Conservation (phyloP, 2,888 invertebrate genomes). For the Trissonchulus sp. region DNA sequence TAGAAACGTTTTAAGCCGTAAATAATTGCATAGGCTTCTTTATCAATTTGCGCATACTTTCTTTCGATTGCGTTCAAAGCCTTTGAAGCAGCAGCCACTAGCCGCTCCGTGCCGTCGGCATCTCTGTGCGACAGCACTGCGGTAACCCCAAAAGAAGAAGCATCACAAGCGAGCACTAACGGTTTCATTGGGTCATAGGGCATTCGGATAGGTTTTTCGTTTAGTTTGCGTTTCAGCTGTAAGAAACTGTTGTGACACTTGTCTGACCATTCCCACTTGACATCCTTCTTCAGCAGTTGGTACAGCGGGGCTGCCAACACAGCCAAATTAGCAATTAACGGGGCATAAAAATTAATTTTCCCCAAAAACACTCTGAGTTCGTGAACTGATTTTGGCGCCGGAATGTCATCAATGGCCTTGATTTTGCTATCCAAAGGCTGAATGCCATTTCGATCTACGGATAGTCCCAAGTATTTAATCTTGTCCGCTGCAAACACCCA, state of each 20-base stretch:
- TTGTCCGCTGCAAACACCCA: neutral
- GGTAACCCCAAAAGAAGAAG: constrained; percentile 4
- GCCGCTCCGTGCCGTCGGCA: constrained; percentile 12
- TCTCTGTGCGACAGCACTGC: constrained; percentile 13
- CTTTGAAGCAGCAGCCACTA: neutral
- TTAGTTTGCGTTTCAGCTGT: neutral
- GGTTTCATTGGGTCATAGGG: neutral
- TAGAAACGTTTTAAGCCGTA: constrained; percentile 40
- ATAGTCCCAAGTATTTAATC: neutral
- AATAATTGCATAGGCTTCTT: constrained; percentile 16
- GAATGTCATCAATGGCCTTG: constrained; percentile 31
- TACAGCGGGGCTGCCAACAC: constrained; percentile 2
- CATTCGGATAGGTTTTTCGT: neutral
- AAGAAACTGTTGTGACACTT: constrained; percentile 3
- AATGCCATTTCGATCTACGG: neutral
- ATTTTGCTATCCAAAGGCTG: constrained; percentile 28
- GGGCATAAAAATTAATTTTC: neutral
- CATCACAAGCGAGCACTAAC: constrained; percentile 17
- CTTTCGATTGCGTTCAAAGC: neutral
- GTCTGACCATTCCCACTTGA: constrained; percentile 6
- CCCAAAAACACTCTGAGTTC: constrained; percentile 2
- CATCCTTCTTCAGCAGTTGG: neutral
- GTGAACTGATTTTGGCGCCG: neutral
- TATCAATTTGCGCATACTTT: constrained; percentile 13
- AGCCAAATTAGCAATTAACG: neutral